Base-by-base conservation (phyloP, 2,113 vertebrate genomes). In the Labrus mixtus region DNA sequence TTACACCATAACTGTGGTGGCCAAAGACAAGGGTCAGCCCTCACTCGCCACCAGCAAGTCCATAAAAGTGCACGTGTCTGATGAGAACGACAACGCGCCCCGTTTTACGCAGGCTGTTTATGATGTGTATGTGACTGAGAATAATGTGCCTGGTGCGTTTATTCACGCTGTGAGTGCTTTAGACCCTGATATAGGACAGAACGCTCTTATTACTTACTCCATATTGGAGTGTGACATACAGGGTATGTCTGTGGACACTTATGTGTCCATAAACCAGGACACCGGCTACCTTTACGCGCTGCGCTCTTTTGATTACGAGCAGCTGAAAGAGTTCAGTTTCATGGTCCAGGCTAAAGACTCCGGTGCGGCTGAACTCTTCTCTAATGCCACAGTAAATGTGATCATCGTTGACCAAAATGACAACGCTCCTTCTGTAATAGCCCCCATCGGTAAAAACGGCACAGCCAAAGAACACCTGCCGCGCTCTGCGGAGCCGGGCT, bases 141-240 rank as follows among this genome's bases (percentile, higher is more conserved):
- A 99, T 80, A 99, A 99, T 79, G 97, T 98, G 48, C 97, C 98
- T 0, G 97, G 97, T 2, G 97, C 97, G 62, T 98, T 97, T 87
- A 98, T 99, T 82, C 98, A 97, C 84, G 96, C 97, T 0, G 97
- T 99, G 64, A 98, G 95, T 79, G 97, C 98, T 54, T 89, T 95
- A 17, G 97, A 99, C 86, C 95, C 94, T 10, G 98, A 99, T 53
- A 92, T 96, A 65, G 97, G 96, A 62, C 95, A 96, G 85, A 99
- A 99, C 85, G 97, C 97, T 46, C 94, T 95, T 36, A 95, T 99
- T 63, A 95, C 96, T 78, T 99, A 99, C 92, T 96, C 96, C 83
- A 98, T 99, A 94, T 95, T 98, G 82, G 97, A 98, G 90, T 96
- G 96, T 84, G 96, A 97, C 86, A 98, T 98, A 87, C 97, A 98